phyloP scores from a whole-genome alignment of 2,888 invertebrate genomes.

The Parnassius smintheus region DNA sequence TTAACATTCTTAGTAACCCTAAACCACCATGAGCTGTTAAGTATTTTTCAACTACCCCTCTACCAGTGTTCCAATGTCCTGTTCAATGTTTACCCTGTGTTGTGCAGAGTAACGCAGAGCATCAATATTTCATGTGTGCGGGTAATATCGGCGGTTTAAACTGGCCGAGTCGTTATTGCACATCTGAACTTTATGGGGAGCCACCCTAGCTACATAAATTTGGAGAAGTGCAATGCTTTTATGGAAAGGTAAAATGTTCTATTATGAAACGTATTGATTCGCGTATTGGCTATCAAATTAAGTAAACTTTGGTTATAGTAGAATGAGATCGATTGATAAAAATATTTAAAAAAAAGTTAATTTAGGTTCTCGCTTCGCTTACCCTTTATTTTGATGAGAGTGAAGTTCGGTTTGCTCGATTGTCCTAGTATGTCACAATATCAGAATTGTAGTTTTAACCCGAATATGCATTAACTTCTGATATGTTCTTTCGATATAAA shows the following conservation, averaged over 20 bases:
- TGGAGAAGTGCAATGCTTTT: constrained; percentile 67
- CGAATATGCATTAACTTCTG: too few species aligned
- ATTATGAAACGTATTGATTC: constrained; percentile 68
- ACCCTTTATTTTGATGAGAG: too few species aligned
- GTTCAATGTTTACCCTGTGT: constrained; percentile 44
- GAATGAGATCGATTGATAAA: too few species aligned
- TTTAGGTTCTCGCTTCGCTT: too few species aligned
- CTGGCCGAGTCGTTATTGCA: constrained; percentile 70
- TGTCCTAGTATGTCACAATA: too few species aligned
- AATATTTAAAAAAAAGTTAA: too few species aligned
- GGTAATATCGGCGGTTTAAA: constrained; percentile 70
- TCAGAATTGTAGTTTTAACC: too few species aligned
- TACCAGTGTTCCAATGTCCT: constrained; percentile 27
- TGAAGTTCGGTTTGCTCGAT: too few species aligned
- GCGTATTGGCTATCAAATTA: constrained; percentile 51
- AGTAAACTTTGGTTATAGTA: constrained; percentile 12
- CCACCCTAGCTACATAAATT: constrained; percentile 74
- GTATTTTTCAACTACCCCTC: constrained; percentile 16
- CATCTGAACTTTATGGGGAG: constrained; percentile 74
- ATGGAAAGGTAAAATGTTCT: constrained; percentile 64
- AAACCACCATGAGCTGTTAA: constrained; percentile 13
- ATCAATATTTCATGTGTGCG: constrained; percentile 73
- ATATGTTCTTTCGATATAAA: too few species aligned
- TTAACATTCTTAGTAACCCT: background rate
- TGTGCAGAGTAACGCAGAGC: constrained; percentile 45